These are phyloP conservation scores for Lasioglossum lativentre DNA, from an alignment of 2,888 invertebrate species.

Conservation along the genomic window DNA sequence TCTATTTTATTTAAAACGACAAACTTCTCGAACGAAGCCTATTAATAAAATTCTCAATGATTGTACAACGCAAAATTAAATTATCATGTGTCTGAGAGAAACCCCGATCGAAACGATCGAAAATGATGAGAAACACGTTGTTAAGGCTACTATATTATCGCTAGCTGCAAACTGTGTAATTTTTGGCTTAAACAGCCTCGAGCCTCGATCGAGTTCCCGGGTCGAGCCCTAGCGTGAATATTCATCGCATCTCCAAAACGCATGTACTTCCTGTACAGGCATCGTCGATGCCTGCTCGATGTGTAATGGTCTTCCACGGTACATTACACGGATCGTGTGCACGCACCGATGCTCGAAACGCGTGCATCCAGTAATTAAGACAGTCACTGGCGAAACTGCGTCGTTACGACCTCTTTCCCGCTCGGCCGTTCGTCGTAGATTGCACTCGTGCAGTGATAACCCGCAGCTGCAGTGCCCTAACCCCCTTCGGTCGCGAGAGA, in stretches of 20 bases:
- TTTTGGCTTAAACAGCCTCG: neutral
- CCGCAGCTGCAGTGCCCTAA: conserved; percentile 77
- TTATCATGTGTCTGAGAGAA: too few species aligned
- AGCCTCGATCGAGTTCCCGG: neutral
- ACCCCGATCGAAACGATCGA: too few species aligned
- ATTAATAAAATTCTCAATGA: too few species aligned
- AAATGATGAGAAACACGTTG: too few species aligned
- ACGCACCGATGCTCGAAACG: conserved; percentile 29
- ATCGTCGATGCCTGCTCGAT: neutral
- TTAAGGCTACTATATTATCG: neutral
- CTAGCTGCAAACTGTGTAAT: neutral
- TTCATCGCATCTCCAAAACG: neutral
- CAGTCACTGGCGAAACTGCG: conserved; percentile 60
- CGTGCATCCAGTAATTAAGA: conserved; percentile 66
- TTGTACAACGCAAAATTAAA: too few species aligned
- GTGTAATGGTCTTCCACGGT: neutral
- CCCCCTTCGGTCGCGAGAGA: conserved; percentile 72
- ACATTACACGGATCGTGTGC: neutral
- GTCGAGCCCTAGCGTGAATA: neutral
- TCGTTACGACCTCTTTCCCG: conserved; percentile 60
- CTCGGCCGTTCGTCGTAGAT: conserved; percentile 59
- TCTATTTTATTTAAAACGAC: neutral
- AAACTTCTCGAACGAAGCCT: too few species aligned
- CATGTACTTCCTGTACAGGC: neutral
- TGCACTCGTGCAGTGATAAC: conserved; percentile 79